Base-by-base conservation (phyloP, 2,888 invertebrate genomes). In the Himalopsyche anomala region DNA sequence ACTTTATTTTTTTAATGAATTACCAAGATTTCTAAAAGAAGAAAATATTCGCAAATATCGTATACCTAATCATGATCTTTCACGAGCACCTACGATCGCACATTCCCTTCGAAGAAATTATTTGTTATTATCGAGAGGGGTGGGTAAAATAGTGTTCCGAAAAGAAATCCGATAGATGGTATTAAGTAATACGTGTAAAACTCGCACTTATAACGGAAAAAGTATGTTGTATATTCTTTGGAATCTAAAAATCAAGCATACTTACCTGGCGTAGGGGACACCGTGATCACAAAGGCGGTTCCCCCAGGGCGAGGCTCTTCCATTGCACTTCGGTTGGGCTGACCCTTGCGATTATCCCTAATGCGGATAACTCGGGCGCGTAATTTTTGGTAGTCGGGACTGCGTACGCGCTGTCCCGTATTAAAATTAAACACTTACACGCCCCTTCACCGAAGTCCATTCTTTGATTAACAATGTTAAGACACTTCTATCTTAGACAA, bases 311-410 rank as follows among this genome's bases (percentile, higher is more conserved):
- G 95, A 95, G 95, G 94, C 94, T 93, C 91, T 92, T 91, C 93
- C 95, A 95, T 96, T 95, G 95, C 95, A 96, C 95, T 93, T 90
- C 92, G 95, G 94, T 93, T 92, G 93, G 94, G 95, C 94, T 95
- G 95, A 95, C 95, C 93, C 94, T 93, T 95, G 95, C 95, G 95
- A 95, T 94, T 95, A 94, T 93, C 94, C 94, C 95, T 94, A 95
- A 95, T 94, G 94, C 93, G 95, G 94, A 93, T 94, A 94, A 94
- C 94, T 95, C 95, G 95, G 94, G 93, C 94, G 94, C 94, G 93
- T 91, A 93, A 94, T 94, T 94, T 94, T 94, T 94, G 94, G 92
- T 94, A 94, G 94, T 93, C 94, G 94, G 94, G 94, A 94, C 94
- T 94, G 94, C 94, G 94, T 94, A 87, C 88, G 88, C 88, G 88